Conservation (phyloP, 2,113 vertebrate species). For the Caranx ignobilis region DNA sequence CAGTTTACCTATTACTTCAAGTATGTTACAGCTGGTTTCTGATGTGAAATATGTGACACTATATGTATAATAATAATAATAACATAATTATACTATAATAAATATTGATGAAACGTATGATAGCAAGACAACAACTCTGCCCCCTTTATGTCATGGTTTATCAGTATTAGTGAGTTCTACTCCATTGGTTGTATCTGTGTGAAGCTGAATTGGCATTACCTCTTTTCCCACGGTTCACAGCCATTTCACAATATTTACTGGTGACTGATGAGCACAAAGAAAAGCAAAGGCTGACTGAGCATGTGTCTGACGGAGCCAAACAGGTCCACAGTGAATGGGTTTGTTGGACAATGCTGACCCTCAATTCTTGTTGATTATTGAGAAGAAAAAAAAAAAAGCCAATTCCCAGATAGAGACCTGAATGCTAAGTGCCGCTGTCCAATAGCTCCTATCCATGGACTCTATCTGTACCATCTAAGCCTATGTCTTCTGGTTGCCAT, state of each 20-base stretch:
- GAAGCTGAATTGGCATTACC: neutral
- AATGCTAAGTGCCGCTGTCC: constrained; percentile 3
- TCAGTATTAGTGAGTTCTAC: neutral
- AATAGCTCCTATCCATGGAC: neutral
- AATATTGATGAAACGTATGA: no score
- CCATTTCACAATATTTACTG: neutral
- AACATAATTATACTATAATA: no score
- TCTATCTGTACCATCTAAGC: constrained; percentile 4
- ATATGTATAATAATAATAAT: no score
- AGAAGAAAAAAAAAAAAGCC: neutral
- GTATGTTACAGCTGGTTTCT: no score
- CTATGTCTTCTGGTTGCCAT: constrained; percentile 11
- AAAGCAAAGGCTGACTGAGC: neutral
- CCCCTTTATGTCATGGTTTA: neutral
- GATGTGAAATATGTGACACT: no score
- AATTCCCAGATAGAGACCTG: neutral
- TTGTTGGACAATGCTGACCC: neutral
- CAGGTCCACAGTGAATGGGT: neutral
- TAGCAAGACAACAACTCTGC: no score
- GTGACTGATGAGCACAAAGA: neutral
- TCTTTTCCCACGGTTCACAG: neutral
- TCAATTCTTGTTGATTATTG: neutral
- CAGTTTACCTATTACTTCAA: no score
- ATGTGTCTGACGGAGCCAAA: neutral
- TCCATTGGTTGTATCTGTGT: neutral